Evolutionary conservation across 1,140 invertebrate species (phyloP).

Genomic region (Drosophila baimaii): DNA sequence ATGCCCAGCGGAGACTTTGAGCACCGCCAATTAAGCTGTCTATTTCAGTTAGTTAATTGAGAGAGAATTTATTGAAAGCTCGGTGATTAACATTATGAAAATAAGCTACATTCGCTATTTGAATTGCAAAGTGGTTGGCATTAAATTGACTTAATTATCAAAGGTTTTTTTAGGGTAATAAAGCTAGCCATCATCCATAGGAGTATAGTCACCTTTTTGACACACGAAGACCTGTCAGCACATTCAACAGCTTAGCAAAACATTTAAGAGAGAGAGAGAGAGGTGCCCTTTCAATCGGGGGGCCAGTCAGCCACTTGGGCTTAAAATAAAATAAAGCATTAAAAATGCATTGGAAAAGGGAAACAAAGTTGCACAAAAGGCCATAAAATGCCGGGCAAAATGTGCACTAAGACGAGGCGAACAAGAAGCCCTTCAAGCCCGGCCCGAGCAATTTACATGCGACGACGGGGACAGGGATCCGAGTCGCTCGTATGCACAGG

Average conservation of each 20-base stretch:
- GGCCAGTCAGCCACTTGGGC: slow-evolving; percentile 8
- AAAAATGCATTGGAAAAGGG: slow-evolving; percentile 49
- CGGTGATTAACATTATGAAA: slow-evolving; percentile 21
- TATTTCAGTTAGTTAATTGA: slow-evolving; percentile 8
- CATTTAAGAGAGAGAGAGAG: not conserved
- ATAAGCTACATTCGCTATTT: slow-evolving; percentile 7
- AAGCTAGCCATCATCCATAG: not conserved
- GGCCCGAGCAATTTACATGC: slow-evolving; percentile 37
- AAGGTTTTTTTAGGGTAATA: not conserved
- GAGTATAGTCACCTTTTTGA: not conserved
- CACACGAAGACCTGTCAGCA: not conserved
- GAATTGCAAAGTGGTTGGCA: slow-evolving; percentile 7
- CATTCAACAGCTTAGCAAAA: slow-evolving; percentile 3
- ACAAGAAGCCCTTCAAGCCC: slow-evolving; percentile 34
- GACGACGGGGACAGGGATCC: slow-evolving; percentile 1
- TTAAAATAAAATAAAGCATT: slow-evolving; percentile 39
- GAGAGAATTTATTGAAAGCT: slow-evolving; percentile 8
- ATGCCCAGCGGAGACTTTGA: slow-evolving; percentile 1
- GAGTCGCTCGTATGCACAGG: not conserved
- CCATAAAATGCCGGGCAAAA: slow-evolving; percentile 33
- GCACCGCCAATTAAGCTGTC: slow-evolving; percentile 19
- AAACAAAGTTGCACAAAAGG: slow-evolving; percentile 41
- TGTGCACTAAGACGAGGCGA: slow-evolving; percentile 22
- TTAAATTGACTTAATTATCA: slow-evolving; percentile 11
- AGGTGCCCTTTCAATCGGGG: not conserved